phyloP scores from a whole-genome alignment of 2,797 vertebrate species.

The Decapterus maruadsi region DNA sequence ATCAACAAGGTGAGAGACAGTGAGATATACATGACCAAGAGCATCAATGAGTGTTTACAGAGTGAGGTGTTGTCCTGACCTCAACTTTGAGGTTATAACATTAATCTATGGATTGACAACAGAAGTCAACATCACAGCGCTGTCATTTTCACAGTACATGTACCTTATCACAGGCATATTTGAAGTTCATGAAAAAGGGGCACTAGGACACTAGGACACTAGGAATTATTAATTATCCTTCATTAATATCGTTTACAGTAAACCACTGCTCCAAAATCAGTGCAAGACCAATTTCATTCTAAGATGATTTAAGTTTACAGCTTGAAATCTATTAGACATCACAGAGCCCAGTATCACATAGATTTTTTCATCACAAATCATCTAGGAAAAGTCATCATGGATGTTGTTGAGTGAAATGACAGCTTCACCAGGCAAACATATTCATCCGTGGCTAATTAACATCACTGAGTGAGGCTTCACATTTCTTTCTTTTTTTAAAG shows the following conservation, averaged over 20 bases:
- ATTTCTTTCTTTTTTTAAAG: no score
- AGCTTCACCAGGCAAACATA: no score
- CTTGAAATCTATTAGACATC: background rate
- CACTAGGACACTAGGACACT: no score
- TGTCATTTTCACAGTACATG: background rate
- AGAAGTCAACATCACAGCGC: background rate
- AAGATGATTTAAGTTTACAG: background rate
- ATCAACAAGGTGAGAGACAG: slow-evolving; percentile 45
- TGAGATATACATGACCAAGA: slow-evolving; percentile 27
- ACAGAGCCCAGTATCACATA: background rate
- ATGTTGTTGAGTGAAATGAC: no score
- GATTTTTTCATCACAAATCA: background rate
- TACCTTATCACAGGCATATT: background rate
- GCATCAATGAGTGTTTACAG: slow-evolving; percentile 9
- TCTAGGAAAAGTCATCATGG: background rate
- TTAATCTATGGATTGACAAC: slow-evolving; percentile 6
- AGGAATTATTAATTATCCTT: background rate
- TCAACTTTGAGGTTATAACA: background rate
- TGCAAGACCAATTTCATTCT: background rate
- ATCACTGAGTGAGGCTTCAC: no score
- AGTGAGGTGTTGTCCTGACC: background rate
- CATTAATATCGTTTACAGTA: background rate
- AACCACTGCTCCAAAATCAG: background rate
- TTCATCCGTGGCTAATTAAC: no score
- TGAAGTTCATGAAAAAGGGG: background rate